Percentiles rank a stretch among this genome's conserved stretches.
Evolutionary conservation across 1,140 invertebrate species (phyloP).

Genomic region (Plutomurus gul): DNA sequence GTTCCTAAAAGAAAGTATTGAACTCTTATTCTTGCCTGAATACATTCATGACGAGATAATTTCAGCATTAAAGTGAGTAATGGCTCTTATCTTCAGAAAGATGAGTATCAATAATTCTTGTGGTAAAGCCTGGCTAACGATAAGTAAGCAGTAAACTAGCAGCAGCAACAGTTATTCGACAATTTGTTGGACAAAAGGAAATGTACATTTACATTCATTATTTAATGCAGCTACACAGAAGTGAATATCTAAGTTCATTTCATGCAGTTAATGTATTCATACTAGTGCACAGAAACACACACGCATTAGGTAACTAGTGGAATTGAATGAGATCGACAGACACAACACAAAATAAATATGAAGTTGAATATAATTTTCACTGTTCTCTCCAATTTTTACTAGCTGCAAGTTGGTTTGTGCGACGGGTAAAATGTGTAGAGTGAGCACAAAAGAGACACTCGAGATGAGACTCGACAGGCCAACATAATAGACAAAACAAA

Average conservation of each 20-base stretch:
- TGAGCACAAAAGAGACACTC: conserved; percentile 18
- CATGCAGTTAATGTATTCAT: too few species aligned
- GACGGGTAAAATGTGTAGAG: background rate
- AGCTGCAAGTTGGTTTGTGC: background rate
- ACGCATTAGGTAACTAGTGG: background rate
- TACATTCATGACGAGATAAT: background rate
- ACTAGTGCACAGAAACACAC: too few species aligned
- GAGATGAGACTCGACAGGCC: conserved; percentile 8
- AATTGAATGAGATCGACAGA: conserved; percentile 9
- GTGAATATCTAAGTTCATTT: too few species aligned
- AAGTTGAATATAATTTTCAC: background rate
- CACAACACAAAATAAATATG: too few species aligned
- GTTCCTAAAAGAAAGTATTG: too few species aligned
- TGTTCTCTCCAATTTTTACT: background rate
- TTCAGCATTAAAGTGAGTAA: background rate
- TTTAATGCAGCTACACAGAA: too few species aligned
- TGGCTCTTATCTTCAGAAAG: background rate
- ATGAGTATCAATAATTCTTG: conserved; percentile 9
- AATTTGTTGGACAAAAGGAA: too few species aligned
- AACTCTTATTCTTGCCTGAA: too few species aligned
- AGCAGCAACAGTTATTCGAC: background rate
- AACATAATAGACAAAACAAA: conserved; percentile 16
- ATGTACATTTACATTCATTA: too few species aligned
- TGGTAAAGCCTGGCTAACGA: background rate
- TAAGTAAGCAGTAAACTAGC: too few species aligned